Evolutionary conservation across 2,888 invertebrate genomes (phyloP), one percentile per base, ranked within the genome.

Genomic region (Spodoptera picta): DNA sequence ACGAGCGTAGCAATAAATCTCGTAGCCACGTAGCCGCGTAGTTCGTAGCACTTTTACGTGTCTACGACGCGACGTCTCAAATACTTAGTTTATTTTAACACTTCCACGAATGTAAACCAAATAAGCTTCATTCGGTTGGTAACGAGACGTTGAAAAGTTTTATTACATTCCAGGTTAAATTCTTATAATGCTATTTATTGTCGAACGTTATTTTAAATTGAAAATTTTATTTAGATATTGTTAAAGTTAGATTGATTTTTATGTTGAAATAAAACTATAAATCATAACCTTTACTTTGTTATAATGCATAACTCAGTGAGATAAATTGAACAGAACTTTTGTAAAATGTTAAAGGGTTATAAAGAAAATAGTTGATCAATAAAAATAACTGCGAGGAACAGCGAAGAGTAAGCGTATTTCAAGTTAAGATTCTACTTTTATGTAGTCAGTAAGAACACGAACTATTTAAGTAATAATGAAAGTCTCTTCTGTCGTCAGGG

Each of bases 1-100:
- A 80, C 84, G 82, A 69, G 66, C 79, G 83, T 84, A 81, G 87
- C 82, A 83, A 88, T 90, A 89, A 88, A 89, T 88, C 86, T 86
- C 81, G 80, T 76, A 79, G 82, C 82, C 83, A 82, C 83, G 83
- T 83, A 81, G 79, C 78, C 63, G 73, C 73, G 75, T 79, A 82
- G 79, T 71, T 61, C 70, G 78, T 82, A 81, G 77, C 72, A 74
- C 69, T 74, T 77, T 67, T 75, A 77, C 77, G 81, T 75, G 70
- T 72, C 73, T 71, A 73, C 73, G 75, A 73, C 57, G 79, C 73
- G 75, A 73, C 57, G 79, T 74, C 67, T 71, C 73, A 82, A 79
- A 81, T 80, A 71, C 65, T 69, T 79, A 75, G 77, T 69, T 82
- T 79, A 73, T 75, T 74, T 79, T 67, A 75, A 75, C 75, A 81